Evolutionary conservation across 2,888 invertebrate species (phyloP).

Genomic region (Drosophila longiperda): DNA sequence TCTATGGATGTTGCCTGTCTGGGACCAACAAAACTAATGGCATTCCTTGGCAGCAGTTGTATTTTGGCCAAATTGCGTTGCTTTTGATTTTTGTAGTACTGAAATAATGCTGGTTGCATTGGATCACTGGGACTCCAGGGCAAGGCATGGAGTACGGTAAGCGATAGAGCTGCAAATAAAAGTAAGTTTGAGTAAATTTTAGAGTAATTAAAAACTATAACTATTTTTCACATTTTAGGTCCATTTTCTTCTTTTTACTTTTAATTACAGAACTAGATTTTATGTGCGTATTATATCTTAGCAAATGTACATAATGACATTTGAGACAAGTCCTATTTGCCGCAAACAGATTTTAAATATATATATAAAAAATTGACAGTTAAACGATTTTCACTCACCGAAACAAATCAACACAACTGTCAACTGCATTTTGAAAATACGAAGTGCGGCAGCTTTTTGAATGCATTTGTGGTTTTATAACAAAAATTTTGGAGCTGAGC

Average conservation of each 20-base stretch:
- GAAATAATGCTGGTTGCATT: slow-evolving; percentile 31
- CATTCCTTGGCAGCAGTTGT: slow-evolving; percentile 37
- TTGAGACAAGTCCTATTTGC: no score
- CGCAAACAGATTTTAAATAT: background rate
- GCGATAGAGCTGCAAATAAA: background rate
- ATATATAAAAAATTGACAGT: background rate
- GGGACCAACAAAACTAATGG: slow-evolving; percentile 55
- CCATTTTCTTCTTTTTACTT: background rate
- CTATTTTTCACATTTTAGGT: background rate
- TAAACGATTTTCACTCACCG: slow-evolving; percentile 18
- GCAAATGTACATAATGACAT: background rate
- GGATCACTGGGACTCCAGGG: slow-evolving; percentile 60
- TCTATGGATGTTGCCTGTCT: slow-evolving; percentile 44
- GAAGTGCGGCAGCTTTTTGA: slow-evolving; percentile 23
- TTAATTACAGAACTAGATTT: background rate
- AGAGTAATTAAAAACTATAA: background rate
- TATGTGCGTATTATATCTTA: background rate
- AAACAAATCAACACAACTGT: slow-evolving; percentile 30
- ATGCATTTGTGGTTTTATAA: slow-evolving; percentile 43
- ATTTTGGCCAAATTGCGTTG: slow-evolving; percentile 55
- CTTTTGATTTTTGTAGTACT: slow-evolving; percentile 44
- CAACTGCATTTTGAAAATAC: slow-evolving; percentile 39
- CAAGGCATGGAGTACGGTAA: slow-evolving; percentile 18
- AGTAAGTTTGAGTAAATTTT: background rate
- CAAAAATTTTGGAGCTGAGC: slow-evolving; percentile 12